Evolutionary conservation across 2,888 invertebrate species (phyloP), one percentile per base, ranked within the genome.

Genomic region (Pristionchus mayeri): DNA sequence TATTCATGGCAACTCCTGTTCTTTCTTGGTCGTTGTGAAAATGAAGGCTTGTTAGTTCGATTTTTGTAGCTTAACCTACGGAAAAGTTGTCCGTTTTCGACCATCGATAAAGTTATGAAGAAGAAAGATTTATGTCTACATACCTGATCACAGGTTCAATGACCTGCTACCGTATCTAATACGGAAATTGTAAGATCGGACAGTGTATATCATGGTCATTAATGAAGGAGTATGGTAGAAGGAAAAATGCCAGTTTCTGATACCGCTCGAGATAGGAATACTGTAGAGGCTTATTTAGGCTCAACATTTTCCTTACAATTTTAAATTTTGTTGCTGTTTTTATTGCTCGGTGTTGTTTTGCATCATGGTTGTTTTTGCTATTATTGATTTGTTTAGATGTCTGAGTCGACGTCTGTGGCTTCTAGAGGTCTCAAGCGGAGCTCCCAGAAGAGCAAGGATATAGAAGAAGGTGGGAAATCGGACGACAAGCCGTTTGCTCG

Each of bases 181-280:
- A n/a, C n/a, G n/a, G n/a, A n/a, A n/a, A n/a, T n/a, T n/a, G n/a
- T n/a, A n/a, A n/a, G n/a, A n/a, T n/a, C n/a, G n/a, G n/a, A n/a
- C n/a, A n/a, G n/a, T n/a, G n/a, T n/a, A n/a, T n/a, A n/a, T n/a
- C n/a, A n/a, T n/a, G n/a, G n/a, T n/a, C n/a, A n/a, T n/a, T n/a
- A n/a, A n/a, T n/a, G n/a, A n/a, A n/a, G n/a, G n/a, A 54, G 80
- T 76, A 81, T 63, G 52, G 60, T 16, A 9, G 27, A 13, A 27
- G 18, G 6, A 52, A 52, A 13, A 40, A 71, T 40, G 24, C 40
- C 21, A 71, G n/a, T 71, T 71, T n/a, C 24, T 24, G 71, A 71
- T 71, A n/a, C 37, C 2, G 3, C 3, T 3, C 57, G 27, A 27
- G 16, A 60, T 9, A n/a, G 57, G 9, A n/a, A 1, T 67, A 37